These are phyloP conservation scores for Coccyzus lansbergi DNA, from an alignment of 2,797 vertebrate species.

Conservation along the genomic window DNA sequence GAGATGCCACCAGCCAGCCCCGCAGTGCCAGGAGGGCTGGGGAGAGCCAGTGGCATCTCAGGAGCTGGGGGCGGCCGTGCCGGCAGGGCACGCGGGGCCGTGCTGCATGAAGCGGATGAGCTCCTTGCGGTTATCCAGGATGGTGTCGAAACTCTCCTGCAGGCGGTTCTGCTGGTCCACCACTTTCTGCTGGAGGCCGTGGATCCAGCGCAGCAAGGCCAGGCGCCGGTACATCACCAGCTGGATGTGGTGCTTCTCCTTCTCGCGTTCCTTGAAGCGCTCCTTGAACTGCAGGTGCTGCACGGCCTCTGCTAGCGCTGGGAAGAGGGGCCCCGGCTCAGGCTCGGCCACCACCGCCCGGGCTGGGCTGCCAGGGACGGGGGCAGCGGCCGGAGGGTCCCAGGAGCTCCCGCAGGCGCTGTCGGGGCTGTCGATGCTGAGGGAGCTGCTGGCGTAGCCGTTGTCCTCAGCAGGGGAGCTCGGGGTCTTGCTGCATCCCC, in stretches of 20 bases:
- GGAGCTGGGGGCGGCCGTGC: background rate
- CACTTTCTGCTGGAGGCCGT: slow-evolving; percentile 87
- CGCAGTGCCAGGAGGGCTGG: fast-evolving
- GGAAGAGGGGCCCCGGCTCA: slow-evolving; percentile 46
- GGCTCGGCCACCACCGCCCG: fast-evolving
- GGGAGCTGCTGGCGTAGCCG: slow-evolving; percentile 84
- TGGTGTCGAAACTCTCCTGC: slow-evolving; percentile 95
- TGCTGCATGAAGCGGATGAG: slow-evolving; percentile 88
- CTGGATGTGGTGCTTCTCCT: slow-evolving; percentile 94
- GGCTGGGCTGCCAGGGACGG: background rate
- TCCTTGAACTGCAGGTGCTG: slow-evolving; percentile 91
- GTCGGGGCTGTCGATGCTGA: slow-evolving; percentile 82
- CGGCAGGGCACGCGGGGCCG: slow-evolving; percentile 10
- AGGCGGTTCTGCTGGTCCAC: slow-evolving; percentile 93
- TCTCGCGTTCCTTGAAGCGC: slow-evolving; percentile 93
- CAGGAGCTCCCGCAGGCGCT: slow-evolving; percentile 56
- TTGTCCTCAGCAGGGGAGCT: slow-evolving; percentile 87
- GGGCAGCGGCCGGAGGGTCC: slow-evolving; percentile 30
- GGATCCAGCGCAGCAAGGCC: slow-evolving; percentile 94
- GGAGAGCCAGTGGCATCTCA: background rate
- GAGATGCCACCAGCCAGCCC: background rate
- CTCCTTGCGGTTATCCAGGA: slow-evolving; percentile 94
- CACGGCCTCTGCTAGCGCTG: slow-evolving; percentile 84
- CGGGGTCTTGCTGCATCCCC: slow-evolving; percentile 53
- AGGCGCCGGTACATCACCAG: slow-evolving; percentile 96